These are phyloP conservation scores for Erebia palarica DNA, from an alignment of 2,888 invertebrate species.

Conservation along the genomic window DNA sequence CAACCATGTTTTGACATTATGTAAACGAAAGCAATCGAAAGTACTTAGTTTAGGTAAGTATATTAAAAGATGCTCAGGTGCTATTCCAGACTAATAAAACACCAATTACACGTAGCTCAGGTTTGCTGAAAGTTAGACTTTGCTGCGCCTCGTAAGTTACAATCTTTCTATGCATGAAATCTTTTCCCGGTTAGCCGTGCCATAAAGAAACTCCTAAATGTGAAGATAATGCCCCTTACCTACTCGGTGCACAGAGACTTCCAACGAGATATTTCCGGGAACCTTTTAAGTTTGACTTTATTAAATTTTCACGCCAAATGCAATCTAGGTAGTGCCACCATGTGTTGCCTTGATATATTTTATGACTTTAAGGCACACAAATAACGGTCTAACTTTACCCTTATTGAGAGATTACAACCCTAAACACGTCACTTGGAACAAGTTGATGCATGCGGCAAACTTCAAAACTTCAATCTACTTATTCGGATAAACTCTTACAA, in stretches of 20 bases:
- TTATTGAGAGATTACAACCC: not conserved
- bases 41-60: not conserved
- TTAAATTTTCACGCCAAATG: conserved; percentile 61
- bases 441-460: too few relatives aligned
- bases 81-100: not conserved
- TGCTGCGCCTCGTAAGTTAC: conserved; percentile 2
- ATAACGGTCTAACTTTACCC: not conserved
- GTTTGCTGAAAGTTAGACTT: not conserved
- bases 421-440: too few relatives aligned
- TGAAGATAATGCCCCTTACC: conserved; percentile 43
- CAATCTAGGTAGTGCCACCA: conserved; percentile 42
- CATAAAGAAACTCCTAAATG: conserved; percentile 40
- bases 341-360: conserved; percentile 6
- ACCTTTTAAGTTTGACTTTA: conserved; percentile 49
- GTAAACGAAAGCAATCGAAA: not conserved
- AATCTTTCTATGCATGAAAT: conserved; percentile 29
- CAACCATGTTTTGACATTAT: too few relatives aligned
- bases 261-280: conserved; percentile 38
- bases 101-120: conserved; percentile 1
- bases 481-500: too few relatives aligned
- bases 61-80: not conserved
- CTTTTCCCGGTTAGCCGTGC: conserved; percentile 16
- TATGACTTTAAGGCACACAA: not conserved
- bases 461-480: not conserved
- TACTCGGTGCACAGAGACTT: conserved; percentile 32